phyloP scores from a whole-genome alignment of 2,888 invertebrate genomes.

The Conus canariensis region DNA sequence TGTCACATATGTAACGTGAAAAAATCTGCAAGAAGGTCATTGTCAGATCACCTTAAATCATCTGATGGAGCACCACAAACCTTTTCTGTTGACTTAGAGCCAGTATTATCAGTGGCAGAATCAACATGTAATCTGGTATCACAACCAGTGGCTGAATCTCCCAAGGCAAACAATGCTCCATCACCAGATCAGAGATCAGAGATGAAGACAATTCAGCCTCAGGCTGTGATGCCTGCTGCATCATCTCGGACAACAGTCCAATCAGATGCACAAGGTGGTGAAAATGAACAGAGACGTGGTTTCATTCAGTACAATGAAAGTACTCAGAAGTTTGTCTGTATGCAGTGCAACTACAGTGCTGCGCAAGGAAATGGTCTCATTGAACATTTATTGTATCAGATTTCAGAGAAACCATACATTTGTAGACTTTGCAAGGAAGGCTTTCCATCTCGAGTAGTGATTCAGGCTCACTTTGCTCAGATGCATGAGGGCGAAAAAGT shows the following conservation, averaged over 20 bases:
- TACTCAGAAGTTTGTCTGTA: background rate
- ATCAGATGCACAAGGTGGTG: background rate
- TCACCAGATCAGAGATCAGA: background rate
- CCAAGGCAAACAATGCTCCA: background rate
- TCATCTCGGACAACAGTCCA: background rate
- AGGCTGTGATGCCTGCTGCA: background rate
- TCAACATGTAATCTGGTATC: background rate
- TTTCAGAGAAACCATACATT: background rate
- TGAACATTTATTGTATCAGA: conserved; percentile 13
- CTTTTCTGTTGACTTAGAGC: background rate
- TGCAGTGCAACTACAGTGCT: conserved; percentile 9
- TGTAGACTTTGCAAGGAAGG: background rate
- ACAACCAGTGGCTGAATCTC: background rate
- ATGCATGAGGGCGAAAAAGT: background rate
- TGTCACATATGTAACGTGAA: background rate
- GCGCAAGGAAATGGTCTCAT: background rate
- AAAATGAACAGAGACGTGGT: background rate
- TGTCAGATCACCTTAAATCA: no score
- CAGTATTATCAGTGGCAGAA: no score
- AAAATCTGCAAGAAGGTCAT: background rate
- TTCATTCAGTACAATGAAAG: background rate
- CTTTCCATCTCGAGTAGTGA: background rate
- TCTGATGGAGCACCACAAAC: background rate
- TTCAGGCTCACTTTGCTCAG: background rate
- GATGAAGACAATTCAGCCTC: no score